Base-by-base conservation (phyloP, 2,888 invertebrate genomes). In the Sphaerophoria taeniata region DNA sequence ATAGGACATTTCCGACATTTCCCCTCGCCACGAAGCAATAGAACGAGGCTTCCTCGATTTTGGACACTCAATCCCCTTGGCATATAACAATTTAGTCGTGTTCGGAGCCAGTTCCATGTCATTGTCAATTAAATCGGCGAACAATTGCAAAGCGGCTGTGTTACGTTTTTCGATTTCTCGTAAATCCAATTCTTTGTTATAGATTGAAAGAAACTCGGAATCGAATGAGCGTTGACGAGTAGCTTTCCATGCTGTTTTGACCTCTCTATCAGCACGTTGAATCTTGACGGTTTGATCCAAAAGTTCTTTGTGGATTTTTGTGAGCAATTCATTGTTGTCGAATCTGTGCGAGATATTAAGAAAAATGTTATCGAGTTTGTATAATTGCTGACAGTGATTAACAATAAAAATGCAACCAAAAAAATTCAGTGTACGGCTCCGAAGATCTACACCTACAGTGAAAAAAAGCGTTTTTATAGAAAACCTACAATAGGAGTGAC, bases 111-210 rank as follows among this genome's bases (percentile, higher is more conserved):
- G 83, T 9, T 88, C 89, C 24, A 89, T 87, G 61, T 89, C 88
- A 9, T 81, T 88, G 33, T 90, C 90, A 1, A 92, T 90, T 87
- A 95, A 91, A 88, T 94, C 94, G 0, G 93, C 90, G 11, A 95
- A 89, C 60, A 93, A 92, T 87, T 94, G 94, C 3, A 95, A 89
- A 0, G 93, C 93, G 60, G 92, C 91, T 31, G 92, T 92, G 88
- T 95, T 95, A 14, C 93, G 93, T 80, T 94, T 94, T 89, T 93
- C 93, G n/a, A 95, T 88, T 88, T 94, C 94, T 16, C 93, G 92
- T 9, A 94, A 90, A 63, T 93, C 92, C 34, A 95, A 92, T 84
- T 95, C 95, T 88, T 89, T 89, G 43, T 91, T 90, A 73, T 88
- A 91, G 7, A 88, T 51, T 0, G 74, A 74, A 33, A 92, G 74